A percentile compares a stretch with the other conserved stretches of the same genome.
These are phyloP conservation scores for Argya squamiceps DNA, from an alignment of 2,797 vertebrate genomes.

Conservation along the genomic window DNA sequence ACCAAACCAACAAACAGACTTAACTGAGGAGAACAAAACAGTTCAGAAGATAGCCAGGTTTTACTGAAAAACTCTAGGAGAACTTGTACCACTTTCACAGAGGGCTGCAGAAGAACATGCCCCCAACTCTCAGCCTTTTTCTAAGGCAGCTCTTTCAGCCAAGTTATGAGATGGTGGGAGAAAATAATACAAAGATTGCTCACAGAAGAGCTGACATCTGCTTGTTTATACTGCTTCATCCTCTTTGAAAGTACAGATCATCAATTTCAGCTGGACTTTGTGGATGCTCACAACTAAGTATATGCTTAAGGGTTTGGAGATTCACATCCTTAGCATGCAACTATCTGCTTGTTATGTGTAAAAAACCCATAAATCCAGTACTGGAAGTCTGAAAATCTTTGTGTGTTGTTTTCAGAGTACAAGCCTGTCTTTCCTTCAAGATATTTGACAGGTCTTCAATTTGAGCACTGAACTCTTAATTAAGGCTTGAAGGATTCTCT, in stretches of 20 bases:
- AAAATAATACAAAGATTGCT: not conserved
- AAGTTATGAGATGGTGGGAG: not conserved
- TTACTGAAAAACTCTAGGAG: not conserved
- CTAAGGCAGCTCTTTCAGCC: not conserved
- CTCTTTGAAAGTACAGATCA: not conserved
- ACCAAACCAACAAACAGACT: not conserved
- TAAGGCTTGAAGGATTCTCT: constrained; percentile 17
- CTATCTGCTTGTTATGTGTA: not conserved
- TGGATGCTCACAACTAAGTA: not conserved
- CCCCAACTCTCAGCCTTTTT: not conserved
- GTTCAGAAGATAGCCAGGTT: not conserved
- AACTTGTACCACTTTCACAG: not conserved
- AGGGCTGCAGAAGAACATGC: not conserved
- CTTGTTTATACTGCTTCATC: not conserved
- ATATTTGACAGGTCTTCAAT: constrained; percentile 3
- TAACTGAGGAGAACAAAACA: not conserved
- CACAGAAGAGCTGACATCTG: not conserved
- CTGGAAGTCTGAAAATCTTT: constrained; percentile 11
- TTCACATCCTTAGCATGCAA: not conserved
- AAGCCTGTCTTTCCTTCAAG: constrained; percentile 17
- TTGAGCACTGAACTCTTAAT: constrained; percentile 52
- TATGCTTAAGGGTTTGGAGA: not conserved
- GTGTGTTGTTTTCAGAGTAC: constrained; percentile 25
- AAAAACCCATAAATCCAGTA: constrained; percentile 44
- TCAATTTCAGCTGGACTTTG: not conserved